Evolutionary conservation across 2,888 invertebrate genomes (phyloP), one percentile per base, ranked within the genome.

Genomic region (Neoascia interrupta): DNA sequence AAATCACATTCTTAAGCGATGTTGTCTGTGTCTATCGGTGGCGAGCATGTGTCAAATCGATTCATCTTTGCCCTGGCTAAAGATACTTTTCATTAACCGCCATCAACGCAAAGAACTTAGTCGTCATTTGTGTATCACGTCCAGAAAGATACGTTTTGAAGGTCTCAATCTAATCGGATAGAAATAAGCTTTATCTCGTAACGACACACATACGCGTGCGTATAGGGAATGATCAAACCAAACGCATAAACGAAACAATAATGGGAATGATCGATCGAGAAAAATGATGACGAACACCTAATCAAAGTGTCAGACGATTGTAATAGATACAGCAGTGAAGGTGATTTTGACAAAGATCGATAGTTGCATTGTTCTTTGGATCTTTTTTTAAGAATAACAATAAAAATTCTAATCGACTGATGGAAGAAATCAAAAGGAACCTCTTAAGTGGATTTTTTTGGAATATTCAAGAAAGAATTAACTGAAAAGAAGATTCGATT

Each of bases 201-300:
- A 6, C 26, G 11, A 10, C 13, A 11, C 5, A 15, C 19, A 31
- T 18, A 11, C 5, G 26, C 18, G 39, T 18, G 31, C 18, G 39
- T n/a, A 1, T n/a, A 37, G 8, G 16, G 28, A 23, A 1, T 19
- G 36, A 61, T 61, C 49, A 18, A 39, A 39, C 16, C 31, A 34
- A 5, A 51, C 37, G 64, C 54, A n/a, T n/a, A n/a, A n/a, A n/a
- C n/a, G 26, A 51, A 53, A 43, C 10, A 49, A 31, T 58, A 41
- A 39, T 43, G 21, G 53, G 28, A 23, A 73, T 79, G 79, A 79
- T 79, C 79, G 79, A 79, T 79, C 79, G 66, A 79, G 73, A 79
- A 68, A 73, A 73, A 79, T 72, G 79, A 66, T 79, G 73, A 68
- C 66, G 79, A 73, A 73, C 79, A 68, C 73, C 79, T 61, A 73